These are phyloP conservation scores for Xestia ashworthii DNA, from an alignment of 2,888 invertebrate genomes.

Conservation along the genomic window DNA sequence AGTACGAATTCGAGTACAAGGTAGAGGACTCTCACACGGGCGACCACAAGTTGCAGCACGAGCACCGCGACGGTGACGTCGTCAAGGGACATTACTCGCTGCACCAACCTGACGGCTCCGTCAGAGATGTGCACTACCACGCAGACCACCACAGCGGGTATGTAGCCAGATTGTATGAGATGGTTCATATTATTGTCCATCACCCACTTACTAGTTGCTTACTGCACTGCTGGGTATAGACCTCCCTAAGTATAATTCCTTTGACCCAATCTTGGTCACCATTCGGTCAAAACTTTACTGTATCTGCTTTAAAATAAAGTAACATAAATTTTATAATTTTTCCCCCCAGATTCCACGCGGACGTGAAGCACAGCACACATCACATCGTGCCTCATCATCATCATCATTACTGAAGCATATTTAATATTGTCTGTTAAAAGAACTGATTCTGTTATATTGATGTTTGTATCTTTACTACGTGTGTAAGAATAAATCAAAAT, in stretches of 20 bases:
- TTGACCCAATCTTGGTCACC: too few species aligned
- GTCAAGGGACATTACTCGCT: constrained; percentile 80
- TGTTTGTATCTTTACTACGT: not conserved
- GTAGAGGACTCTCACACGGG: constrained; percentile 89
- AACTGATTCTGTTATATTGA: constrained; percentile 15
- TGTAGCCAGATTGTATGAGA: too few species aligned
- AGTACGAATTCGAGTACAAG: constrained; percentile 89
- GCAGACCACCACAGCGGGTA: constrained; percentile 74
- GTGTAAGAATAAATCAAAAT: constrained; percentile 2
- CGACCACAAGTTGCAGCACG: constrained; percentile 88
- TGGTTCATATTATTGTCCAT: too few species aligned
- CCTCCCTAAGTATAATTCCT: too few species aligned
- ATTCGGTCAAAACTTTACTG: too few species aligned
- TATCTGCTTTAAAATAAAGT: too few species aligned
- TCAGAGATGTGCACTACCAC: constrained; percentile 88
- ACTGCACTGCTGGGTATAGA: too few species aligned
- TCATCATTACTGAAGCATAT: constrained; percentile 36
- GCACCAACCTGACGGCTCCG: constrained; percentile 87
- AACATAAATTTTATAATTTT: not conserved
- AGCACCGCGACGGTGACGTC: constrained; percentile 85
- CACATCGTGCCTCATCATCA: constrained; percentile 72
- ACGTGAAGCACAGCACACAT: constrained; percentile 72
- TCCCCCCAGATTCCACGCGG: constrained; percentile 76
- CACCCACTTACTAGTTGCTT: too few species aligned
- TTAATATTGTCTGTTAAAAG: not conserved